A percentile compares a stretch with the other conserved stretches of the same genome.
Conservation (phyloP, 2,113 vertebrate genomes). For the Lampris megalopsis region DNA sequence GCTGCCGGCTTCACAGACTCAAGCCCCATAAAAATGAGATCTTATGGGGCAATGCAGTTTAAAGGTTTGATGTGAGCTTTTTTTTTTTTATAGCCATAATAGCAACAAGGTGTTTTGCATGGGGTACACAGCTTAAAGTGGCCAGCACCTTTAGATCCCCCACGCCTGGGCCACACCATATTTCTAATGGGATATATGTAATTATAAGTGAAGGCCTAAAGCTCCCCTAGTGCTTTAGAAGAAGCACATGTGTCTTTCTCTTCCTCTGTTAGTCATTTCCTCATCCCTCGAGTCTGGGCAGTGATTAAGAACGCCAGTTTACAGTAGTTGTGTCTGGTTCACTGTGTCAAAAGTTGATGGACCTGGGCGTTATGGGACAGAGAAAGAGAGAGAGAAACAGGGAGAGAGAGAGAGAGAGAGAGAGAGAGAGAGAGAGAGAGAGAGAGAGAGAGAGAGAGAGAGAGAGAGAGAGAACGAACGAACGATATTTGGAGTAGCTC, state of each 20-base stretch:
- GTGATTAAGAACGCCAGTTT: neutral
- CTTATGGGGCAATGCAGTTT: neutral
- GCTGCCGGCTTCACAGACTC: neutral
- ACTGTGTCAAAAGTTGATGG: neutral
- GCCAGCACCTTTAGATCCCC: neutral
- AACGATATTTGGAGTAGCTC: too few relatives aligned
- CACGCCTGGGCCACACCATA: neutral
- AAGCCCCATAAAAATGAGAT: neutral
- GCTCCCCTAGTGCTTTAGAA: neutral
- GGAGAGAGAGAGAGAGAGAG: too few relatives aligned
- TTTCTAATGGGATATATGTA: neutral
- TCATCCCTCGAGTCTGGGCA: neutral
- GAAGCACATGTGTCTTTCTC: neutral
- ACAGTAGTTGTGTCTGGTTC: neutral
- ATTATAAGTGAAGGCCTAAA: neutral
- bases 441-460: too few relatives aligned
- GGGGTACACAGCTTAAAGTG: neutral
- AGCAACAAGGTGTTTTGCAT: neutral
- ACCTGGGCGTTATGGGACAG: neutral
- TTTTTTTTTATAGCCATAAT: neutral
- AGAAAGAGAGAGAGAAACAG: neutral
- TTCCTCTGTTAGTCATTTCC: neutral
- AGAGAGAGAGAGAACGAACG: too few relatives aligned
- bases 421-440: too few relatives aligned
- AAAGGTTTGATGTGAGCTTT: constrained; percentile 2